Conservation (phyloP, 2,113 vertebrate species). For the rabbit (Oryctolagus cuniculus) region mOryCun1.1 NC_091433.1:50068001-50068500, state of each 20-base stretch:
- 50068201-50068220: slow-evolving; percentile 58
- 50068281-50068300: slow-evolving; percentile 45
- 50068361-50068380: neutral
- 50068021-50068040: neutral
- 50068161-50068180: slow-evolving; percentile 42
- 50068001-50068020: neutral
- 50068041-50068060: neutral
- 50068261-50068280: slow-evolving; percentile 42
- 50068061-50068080: slow-evolving; percentile 34
- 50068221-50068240: slow-evolving; percentile 58
- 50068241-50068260: slow-evolving; percentile 60
- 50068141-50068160: slow-evolving; percentile 50
- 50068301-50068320: slow-evolving; percentile 9
- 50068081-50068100: neutral
- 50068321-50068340: slow-evolving; percentile 44
- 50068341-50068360: neutral
- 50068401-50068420: no score
- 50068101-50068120: neutral
- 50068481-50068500: neutral
- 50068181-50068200: slow-evolving; percentile 55
- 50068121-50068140: slow-evolving; percentile 11
- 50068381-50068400: neutral
- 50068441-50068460: neutral
- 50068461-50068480: neutral
- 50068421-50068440: neutral